Conservation (phyloP, 2,113 vertebrate genomes). For the Paradisaea rubra region DNA sequence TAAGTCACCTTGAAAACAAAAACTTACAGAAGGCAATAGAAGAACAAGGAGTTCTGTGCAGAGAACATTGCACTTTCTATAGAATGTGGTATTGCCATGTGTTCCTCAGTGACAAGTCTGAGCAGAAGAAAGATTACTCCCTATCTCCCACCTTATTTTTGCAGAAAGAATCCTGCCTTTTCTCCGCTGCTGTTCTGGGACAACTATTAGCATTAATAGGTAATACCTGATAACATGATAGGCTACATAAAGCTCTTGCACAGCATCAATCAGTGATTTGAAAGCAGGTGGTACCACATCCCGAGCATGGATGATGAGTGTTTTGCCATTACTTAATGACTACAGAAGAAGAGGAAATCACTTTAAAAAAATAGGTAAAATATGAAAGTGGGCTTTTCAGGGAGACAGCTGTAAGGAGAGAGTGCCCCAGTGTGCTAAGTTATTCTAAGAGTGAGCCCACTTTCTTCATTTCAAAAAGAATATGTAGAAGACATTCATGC, state of each 20-base stretch:
- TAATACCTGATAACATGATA: neutral
- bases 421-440: neutral
- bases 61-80: neutral
- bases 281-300: neutral
- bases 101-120: neutral
- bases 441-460: neutral
- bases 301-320: neutral
- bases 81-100: neutral
- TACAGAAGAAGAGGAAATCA: neutral
- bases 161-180: neutral
- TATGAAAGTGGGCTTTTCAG: neutral
- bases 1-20: neutral
- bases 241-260: neutral
- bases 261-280: neutral
- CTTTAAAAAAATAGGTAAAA: neutral
- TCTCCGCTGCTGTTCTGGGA: neutral
- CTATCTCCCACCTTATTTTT: neutral
- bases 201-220: neutral
- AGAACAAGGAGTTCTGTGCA: neutral
- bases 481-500: neutral
- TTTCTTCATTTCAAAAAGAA: slow-evolving; percentile 1
- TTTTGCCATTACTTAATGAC: neutral
- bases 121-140: neutral
- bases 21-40: neutral
- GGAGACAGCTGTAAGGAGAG: neutral